phyloP scores from a whole-genome alignment of 1,140 invertebrate genomes.

The Zaprionus africanus region DNA sequence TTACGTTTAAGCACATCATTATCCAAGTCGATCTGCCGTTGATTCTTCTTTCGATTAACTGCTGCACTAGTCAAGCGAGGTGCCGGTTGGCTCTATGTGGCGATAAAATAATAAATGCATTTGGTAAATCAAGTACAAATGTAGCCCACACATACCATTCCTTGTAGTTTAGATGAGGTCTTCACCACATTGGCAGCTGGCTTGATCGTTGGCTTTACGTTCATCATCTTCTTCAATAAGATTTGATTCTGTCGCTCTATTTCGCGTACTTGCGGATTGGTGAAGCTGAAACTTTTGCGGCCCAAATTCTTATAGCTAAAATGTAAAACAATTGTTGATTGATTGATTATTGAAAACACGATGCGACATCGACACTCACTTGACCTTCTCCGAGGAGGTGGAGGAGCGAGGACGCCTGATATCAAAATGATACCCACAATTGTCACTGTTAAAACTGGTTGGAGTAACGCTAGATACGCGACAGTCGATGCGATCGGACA shows the following conservation, averaged over 20 bases:
- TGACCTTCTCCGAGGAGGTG: constrained; percentile 62
- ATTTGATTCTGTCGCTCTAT: constrained; percentile 81
- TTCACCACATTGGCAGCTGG: constrained; percentile 48
- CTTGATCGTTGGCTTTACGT: constrained; percentile 65
- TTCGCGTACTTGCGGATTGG: constrained; percentile 79
- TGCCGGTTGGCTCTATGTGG: constrained; percentile 28
- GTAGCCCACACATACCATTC: constrained; percentile 29
- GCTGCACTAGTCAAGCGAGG: constrained; percentile 69
- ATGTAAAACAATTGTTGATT: not conserved
- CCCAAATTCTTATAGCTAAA: constrained; percentile 65
- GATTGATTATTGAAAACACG: not conserved
- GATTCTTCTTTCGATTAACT: constrained; percentile 77
- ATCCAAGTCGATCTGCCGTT: constrained; percentile 79
- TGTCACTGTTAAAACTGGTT: constrained; percentile 63
- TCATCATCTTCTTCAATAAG: constrained; percentile 77
- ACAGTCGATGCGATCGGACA: constrained; percentile 33
- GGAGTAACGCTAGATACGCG: constrained; percentile 61
- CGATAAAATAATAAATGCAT: not conserved
- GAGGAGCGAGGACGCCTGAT: constrained; percentile 52
- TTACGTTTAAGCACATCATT: constrained; percentile 79
- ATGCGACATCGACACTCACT: constrained; percentile 46
- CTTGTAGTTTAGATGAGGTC: constrained; percentile 19
- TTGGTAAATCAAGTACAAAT: not conserved
- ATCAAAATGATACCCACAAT: constrained; percentile 52
- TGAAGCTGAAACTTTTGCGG: constrained; percentile 78